phyloP scores from a whole-genome alignment of 1,140 invertebrate genomes.

The Chrysomallon squamiferum region DNA sequence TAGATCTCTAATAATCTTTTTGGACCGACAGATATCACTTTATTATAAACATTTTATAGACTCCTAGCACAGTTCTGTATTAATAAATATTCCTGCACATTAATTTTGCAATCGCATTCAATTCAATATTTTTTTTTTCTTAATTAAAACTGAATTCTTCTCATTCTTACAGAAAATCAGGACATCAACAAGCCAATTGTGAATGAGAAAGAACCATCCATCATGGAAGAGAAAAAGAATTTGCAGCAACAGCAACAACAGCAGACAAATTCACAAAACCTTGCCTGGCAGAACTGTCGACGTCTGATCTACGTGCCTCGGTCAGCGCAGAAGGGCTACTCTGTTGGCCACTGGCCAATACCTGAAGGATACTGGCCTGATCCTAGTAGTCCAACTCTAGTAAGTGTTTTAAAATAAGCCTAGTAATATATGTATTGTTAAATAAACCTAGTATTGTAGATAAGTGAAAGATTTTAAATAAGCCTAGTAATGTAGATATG shows the following conservation, averaged over 20 bases:
- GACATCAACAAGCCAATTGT: conserved; percentile 44
- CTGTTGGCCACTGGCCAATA: conserved; percentile 97
- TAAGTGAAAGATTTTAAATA: no score
- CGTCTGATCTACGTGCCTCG: conserved; percentile 91
- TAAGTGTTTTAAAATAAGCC: conserved; percentile 57
- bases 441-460: no score
- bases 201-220: conserved; percentile 3
- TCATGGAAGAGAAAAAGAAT: conserved; percentile 27
- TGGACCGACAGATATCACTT: no score
- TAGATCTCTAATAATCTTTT: no score
- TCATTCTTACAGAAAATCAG: conserved; percentile 44
- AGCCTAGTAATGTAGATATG: no score
- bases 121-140: no score
- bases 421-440: no score
- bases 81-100: no score
- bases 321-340: conserved; percentile 87
- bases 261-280: conserved; percentile 20
- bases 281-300: conserved; percentile 84
- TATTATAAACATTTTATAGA: no score
- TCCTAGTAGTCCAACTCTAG: conserved; percentile 74
- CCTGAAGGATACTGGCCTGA: conserved; percentile 98
- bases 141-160: no score
- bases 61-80: no score
- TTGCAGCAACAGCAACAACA: conserved; percentile 23
- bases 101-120: no score